These are phyloP conservation scores for Lobophora halterata DNA, from an alignment of 2,888 invertebrate species.

Conservation along the genomic window DNA sequence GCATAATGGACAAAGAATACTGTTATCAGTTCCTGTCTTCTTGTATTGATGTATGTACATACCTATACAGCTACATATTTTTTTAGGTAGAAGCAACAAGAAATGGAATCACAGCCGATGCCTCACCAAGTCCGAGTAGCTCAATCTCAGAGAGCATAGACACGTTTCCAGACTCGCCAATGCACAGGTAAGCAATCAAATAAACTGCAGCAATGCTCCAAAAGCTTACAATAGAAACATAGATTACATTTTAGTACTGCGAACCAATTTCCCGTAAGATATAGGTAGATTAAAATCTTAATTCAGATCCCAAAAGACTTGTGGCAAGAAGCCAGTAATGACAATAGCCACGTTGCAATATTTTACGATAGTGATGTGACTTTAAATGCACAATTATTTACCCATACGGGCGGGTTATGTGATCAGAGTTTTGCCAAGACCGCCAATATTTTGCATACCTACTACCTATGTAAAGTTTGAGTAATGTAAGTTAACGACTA, in stretches of 20 bases:
- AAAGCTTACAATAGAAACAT: slow-evolving; percentile 39
- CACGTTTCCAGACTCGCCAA: slow-evolving; percentile 93
- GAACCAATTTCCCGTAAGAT: slow-evolving; percentile 28
- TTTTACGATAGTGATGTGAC: slow-evolving; percentile 65
- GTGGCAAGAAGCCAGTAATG: slow-evolving; percentile 66
- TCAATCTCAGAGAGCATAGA: slow-evolving; percentile 95
- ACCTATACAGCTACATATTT: no score
- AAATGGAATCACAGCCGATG: slow-evolving; percentile 84
- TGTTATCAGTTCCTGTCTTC: no score
- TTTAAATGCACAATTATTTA: slow-evolving; percentile 67
- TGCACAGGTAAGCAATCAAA: slow-evolving; percentile 83
- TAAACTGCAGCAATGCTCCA: slow-evolving; percentile 27
- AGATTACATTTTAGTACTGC: slow-evolving; percentile 33
- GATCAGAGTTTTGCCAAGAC: slow-evolving; percentile 54
- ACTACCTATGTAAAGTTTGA: slow-evolving; percentile 43
- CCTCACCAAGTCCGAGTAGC: slow-evolving; percentile 93
- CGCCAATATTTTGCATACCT: slow-evolving; percentile 48
- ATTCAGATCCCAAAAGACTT: slow-evolving; percentile 46
- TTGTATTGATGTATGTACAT: no score
- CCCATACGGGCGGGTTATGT: slow-evolving; percentile 55
- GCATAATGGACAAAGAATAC: no score
- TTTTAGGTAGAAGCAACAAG: slow-evolving; percentile 75
- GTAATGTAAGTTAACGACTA: slow-evolving; percentile 59
- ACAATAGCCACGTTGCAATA: slow-evolving; percentile 54
- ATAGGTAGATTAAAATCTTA: slow-evolving; percentile 44